A percentile compares a stretch with the other conserved stretches of the same genome.
phyloP scores from a whole-genome alignment of 2,797 vertebrate species.

The Poeciliopsis infans region DNA sequence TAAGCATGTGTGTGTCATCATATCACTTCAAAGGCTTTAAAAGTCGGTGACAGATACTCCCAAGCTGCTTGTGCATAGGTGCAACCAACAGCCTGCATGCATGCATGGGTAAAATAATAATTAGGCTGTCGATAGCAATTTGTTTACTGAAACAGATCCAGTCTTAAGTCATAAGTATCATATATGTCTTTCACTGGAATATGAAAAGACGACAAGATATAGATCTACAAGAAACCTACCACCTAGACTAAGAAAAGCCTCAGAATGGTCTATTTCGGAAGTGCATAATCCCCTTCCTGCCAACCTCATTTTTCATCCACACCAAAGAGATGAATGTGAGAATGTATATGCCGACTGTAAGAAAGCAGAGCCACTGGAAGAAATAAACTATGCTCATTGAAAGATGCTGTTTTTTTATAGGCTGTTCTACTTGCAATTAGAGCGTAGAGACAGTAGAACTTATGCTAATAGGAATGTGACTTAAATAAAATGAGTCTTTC shows the following conservation, averaged over 20 bases:
- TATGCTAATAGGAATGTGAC: slow-evolving; percentile 31
- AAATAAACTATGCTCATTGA: slow-evolving; percentile 54
- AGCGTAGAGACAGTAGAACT: slow-evolving; percentile 25
- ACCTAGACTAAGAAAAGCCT: slow-evolving; percentile 32
- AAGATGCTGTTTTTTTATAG: slow-evolving; percentile 27
- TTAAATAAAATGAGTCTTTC: not conserved
- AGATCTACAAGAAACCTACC: slow-evolving; percentile 12
- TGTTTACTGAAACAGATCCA: not conserved
- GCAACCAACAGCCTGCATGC: not conserved
- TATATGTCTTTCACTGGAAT: slow-evolving; percentile 1
- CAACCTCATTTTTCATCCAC: slow-evolving; percentile 4
- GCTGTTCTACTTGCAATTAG: slow-evolving; percentile 29
- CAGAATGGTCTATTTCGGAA: slow-evolving; percentile 44
- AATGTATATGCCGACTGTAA: slow-evolving; percentile 53
- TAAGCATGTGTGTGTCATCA: not conserved
- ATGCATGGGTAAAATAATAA: slow-evolving; percentile 1
- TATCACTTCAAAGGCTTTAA: slow-evolving; percentile 2
- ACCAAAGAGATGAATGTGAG: slow-evolving; percentile 37
- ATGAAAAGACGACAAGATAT: not conserved
- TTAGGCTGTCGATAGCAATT: not conserved
- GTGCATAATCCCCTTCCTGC: slow-evolving; percentile 27
- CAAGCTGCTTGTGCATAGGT: not conserved
- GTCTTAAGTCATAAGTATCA: slow-evolving; percentile 7
- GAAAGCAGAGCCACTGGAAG: slow-evolving; percentile 32
- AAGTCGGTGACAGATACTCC: not conserved